Evolutionary conservation across 1,140 invertebrate species (phyloP).

Genomic region (Daktulosphaira vitifoliae): DNA sequence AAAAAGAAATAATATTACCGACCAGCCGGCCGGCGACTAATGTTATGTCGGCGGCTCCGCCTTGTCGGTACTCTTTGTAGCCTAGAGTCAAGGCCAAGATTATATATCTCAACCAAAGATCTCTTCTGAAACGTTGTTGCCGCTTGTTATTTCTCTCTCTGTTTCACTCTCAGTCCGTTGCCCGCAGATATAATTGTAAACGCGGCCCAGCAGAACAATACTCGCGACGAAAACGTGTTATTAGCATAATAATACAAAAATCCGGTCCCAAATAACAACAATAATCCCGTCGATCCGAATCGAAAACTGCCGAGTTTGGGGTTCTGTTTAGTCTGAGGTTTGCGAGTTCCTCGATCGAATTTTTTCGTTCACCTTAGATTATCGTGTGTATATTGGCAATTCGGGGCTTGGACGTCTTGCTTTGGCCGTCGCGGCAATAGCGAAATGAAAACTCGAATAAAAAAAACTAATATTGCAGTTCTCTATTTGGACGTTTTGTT

Average conservation of each 20-base stretch:
- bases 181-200: conserved; percentile 25
- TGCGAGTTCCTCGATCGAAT: no score
- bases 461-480: background rate
- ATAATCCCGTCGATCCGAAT: background rate
- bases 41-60: conserved; percentile 33
- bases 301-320: background rate
- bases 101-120: conserved; percentile 33
- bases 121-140: conserved; percentile 23
- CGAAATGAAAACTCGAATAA: background rate
- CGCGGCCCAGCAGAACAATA: conserved; percentile 5
- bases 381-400: no score
- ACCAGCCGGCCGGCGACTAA: conserved; percentile 27
- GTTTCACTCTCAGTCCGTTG: background rate
- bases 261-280: conserved; percentile 10
- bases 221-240: conserved; percentile 12
- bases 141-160: background rate
- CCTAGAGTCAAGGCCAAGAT: conserved; percentile 33
- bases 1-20: conserved; percentile 22
- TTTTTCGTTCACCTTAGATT: no score
- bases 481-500: conserved; percentile 15
- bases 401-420: no score
- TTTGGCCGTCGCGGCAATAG: no score
- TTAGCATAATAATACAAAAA: conserved; percentile 21
- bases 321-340: no score
- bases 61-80: conserved; percentile 33